These are phyloP conservation scores for Brachionus calyciflorus DNA, from an alignment of 1,140 invertebrate species.

Conservation along the genomic window DNA sequence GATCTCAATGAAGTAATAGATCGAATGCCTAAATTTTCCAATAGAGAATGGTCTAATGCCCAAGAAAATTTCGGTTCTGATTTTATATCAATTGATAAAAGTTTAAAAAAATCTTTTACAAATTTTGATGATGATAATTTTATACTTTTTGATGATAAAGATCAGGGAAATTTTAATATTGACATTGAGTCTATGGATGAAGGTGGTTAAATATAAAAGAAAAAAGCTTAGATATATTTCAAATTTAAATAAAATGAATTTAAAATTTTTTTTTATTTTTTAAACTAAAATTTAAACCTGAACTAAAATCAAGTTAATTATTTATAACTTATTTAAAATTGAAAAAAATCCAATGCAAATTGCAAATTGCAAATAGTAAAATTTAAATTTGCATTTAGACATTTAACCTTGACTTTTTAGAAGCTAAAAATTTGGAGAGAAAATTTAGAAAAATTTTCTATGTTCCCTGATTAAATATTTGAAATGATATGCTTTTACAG, in stretches of 20 bases:
- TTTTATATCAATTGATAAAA: slow-evolving; percentile 2
- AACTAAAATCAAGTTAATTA: neutral
- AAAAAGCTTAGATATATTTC: neutral
- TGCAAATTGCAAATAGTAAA: neutral
- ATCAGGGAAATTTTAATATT: neutral
- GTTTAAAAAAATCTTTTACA: neutral
- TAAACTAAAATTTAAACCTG: too few relatives aligned
- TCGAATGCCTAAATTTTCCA: neutral
- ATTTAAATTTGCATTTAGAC: neutral
- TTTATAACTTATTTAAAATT: neutral
- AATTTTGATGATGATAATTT: slow-evolving; percentile 20
- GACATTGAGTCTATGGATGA: neutral
- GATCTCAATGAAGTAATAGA: neutral
- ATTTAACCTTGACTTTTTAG: neutral
- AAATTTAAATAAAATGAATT: too few relatives aligned
- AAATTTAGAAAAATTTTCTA: neutral
- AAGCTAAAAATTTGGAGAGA: too few relatives aligned
- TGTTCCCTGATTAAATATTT: neutral
- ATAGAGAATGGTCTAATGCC: neutral
- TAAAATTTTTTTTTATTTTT: too few relatives aligned
- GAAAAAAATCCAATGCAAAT: neutral
- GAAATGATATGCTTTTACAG: neutral
- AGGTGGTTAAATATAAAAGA: neutral
- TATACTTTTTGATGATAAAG: neutral
- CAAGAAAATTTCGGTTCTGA: slow-evolving; percentile 1